These are phyloP conservation scores for Hydrotaea cyrtoneurina DNA, from an alignment of 2,888 invertebrate species.

Conservation along the genomic window DNA sequence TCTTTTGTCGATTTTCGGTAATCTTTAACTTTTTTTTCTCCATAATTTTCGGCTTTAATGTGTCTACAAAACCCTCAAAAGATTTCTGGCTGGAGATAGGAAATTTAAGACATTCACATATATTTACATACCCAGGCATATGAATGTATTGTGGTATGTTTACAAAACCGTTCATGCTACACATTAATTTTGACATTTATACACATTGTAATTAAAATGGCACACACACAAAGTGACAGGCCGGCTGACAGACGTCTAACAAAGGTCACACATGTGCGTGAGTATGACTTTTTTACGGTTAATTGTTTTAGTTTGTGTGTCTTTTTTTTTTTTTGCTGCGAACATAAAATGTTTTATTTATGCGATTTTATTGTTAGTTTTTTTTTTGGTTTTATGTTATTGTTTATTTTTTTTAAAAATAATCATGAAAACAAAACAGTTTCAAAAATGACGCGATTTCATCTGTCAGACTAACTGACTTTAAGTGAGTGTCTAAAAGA, in stretches of 20 bases:
- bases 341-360: slow-evolving; percentile 29
- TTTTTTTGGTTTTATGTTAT: slow-evolving; percentile 6
- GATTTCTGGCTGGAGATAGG: slow-evolving; percentile 48
- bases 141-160: not conserved
- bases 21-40: not conserved
- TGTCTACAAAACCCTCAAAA: not conserved
- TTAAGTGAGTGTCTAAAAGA: not conserved
- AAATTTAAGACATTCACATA: slow-evolving; percentile 44
- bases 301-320: not conserved
- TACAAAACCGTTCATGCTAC: slow-evolving; percentile 3
- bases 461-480: no score
- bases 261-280: slow-evolving; percentile 42
- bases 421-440: not conserved
- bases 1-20: not conserved
- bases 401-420: not conserved
- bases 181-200: not conserved
- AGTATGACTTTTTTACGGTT: slow-evolving; percentile 1
- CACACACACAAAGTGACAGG: not conserved
- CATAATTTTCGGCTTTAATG: slow-evolving; percentile 4
- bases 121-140: no score
- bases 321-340: not conserved
- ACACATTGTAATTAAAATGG: slow-evolving; percentile 1
- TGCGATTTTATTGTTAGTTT: slow-evolving; percentile 3
- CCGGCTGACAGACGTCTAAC: slow-evolving; percentile 16
- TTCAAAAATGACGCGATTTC: not conserved